phyloP scores from a whole-genome alignment of 1,140 invertebrate species.

The Apolygus lucorum region DNA sequence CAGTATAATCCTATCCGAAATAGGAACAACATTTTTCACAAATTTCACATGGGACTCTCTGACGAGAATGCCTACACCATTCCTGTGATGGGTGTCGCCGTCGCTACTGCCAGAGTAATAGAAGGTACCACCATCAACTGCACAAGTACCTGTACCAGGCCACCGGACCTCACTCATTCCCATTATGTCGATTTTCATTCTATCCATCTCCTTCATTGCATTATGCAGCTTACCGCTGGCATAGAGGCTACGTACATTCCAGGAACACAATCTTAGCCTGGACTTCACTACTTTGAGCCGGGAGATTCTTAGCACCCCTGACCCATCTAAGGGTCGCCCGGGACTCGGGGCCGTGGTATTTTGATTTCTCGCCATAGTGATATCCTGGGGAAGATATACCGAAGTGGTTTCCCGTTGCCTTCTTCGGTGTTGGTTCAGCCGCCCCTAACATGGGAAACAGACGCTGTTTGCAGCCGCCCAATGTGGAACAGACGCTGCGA shows the following conservation, averaged over 20 bases:
- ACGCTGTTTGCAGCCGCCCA: background rate
- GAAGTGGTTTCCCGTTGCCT: background rate
- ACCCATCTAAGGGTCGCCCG: background rate
- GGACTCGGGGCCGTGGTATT: background rate
- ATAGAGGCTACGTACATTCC: slow-evolving; percentile 31
- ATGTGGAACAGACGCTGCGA: background rate
- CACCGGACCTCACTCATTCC: slow-evolving; percentile 30
- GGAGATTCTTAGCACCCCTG: background rate
- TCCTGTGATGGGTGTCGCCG: background rate
- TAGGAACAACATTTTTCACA: slow-evolving; percentile 15
- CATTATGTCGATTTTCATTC: slow-evolving; percentile 29
- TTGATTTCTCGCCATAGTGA: slow-evolving; percentile 1
- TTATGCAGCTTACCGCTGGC: slow-evolving; percentile 29
- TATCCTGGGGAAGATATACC: background rate
- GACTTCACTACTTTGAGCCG: background rate
- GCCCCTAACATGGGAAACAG: background rate
- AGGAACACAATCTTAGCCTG: slow-evolving; percentile 28
- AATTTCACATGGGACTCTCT: slow-evolving; percentile 7
- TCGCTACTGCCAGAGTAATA: slow-evolving; percentile 25
- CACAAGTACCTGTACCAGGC: slow-evolving; percentile 24
- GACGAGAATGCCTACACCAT: slow-evolving; percentile 21
- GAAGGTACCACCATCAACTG: slow-evolving; percentile 17
- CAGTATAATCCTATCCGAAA: slow-evolving; percentile 5
- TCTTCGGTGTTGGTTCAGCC: background rate
- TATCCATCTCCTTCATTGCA: slow-evolving; percentile 27